Evolutionary conservation across 1,140 invertebrate genomes (phyloP), one percentile per base, ranked within the genome.

Genomic region (Ips nitidus): DNA sequence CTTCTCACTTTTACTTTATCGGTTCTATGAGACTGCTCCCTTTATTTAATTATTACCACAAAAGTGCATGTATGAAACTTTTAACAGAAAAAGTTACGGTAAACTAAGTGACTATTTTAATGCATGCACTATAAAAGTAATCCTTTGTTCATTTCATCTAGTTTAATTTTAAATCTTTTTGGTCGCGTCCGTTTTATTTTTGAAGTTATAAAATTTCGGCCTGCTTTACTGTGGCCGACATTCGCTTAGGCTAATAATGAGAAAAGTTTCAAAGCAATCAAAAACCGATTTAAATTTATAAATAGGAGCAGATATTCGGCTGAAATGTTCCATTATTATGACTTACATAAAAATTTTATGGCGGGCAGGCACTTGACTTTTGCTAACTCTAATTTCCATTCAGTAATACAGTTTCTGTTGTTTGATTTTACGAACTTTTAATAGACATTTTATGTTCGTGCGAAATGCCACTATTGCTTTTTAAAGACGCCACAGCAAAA

Each of bases 221-320:
- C 22, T 22, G 22, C 22, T 22, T 22, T 22, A 22, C 22, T 22
- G 22, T 22, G 22, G 22, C 22, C 22, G 22, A 22, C 22, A 22
- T 22, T 22, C 22, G 22, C 22, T 22, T 22, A 22, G 22, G 22
- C 22, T 22, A 22, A 22, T 22, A 22, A 22, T 59, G 57, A 37
- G 39, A 59, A 59, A 59, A 41, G 37, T 41, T 59, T 43, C n/a
- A 3, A 59, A 59, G 57, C 41, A 59, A 59, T 59, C 57, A 59
- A 59, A 59, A 59, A 39, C 5, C 57, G 41, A 59, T 59, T 59
- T 41, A 59, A 41, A 59, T 59, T 59, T 59, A 59, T 59, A 59
- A 59, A 59, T 59, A 59, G 57, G 41, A 43, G n/a, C 39, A 43
- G 8, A 41, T 59, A 59, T 36, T 22, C 41, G 41, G 4, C 57